Evolutionary conservation across 2,113 vertebrate genomes (phyloP), one percentile per base, ranked within the genome.

Genomic region (Burhinus bistriatus): DNA sequence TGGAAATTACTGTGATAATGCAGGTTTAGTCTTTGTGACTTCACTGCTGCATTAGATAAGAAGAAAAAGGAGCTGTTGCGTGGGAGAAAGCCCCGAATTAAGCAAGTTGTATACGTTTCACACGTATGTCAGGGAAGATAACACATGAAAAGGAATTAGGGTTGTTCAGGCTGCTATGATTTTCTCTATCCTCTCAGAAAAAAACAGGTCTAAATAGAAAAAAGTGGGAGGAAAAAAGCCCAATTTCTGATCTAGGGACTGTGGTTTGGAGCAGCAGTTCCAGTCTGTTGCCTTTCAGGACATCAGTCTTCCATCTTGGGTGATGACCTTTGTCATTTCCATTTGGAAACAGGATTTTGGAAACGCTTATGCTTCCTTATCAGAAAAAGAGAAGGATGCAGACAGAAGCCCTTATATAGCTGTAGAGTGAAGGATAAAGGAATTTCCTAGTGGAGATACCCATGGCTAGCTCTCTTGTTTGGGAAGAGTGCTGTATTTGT

Each of bases 41-140:
- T 95, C 83, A 73, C 66, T 96, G 91, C 66, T 88, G 75, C 40
- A 26, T 85, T 89, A 83, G 96, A 75, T 96, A 90, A 95, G 54
- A 70, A 72, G 54, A 42, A 81, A 71, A 95, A 89, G 62, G 61
- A 91, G 68, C 78, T 87, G 54, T 65, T 17, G 51, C 1, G 6
- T 91, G 58, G 79, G 81, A 77, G 84, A 86, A 76, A 58, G 55
- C 54, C 45, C 66, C 70, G 71, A 95, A 83, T 96, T 93, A 95
- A 88, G 70, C 55, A 91, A 93, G 32, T 59, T 76, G 66, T 93
- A 38, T 75, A 51, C 42, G 15, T 87, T 95, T 95, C 42, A 58
- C 62, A 32, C 4, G 2, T 89, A 72, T 70, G 70, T 93, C 70
- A 55, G 68, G 69, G 75, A 94, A 83, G 84, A 68, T 83, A 88